Conservation (phyloP, 2,797 vertebrate species). For the Mormyrus proboscirostris region DNA sequence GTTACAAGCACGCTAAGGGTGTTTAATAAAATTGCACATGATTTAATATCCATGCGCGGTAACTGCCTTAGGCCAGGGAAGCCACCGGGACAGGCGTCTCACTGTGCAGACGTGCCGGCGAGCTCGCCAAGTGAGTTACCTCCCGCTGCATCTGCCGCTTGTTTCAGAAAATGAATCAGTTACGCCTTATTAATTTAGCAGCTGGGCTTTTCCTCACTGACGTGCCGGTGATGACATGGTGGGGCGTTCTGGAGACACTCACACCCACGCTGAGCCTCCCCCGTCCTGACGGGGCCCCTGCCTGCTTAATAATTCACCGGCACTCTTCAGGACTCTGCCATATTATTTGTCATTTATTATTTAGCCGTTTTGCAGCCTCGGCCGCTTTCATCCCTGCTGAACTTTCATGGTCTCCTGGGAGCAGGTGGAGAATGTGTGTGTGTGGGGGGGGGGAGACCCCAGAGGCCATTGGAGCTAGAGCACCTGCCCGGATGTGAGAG, state of each 20-base stretch:
- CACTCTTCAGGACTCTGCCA: background rate
- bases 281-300: background rate
- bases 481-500: background rate
- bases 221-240: background rate
- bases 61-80: background rate
- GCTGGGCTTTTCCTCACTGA: background rate
- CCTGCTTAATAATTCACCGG: background rate
- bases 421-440: background rate
- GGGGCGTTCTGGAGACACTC: background rate
- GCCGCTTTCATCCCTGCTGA: background rate
- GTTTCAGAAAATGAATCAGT: background rate
- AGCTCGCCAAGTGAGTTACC: background rate
- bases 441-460: background rate
- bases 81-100: background rate
- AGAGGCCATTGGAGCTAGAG: background rate
- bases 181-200: background rate
- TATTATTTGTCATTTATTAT: constrained; percentile 14
- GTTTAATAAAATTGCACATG: background rate
- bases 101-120: background rate
- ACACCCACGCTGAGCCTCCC: background rate
- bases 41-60: background rate
- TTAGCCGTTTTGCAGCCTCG: background rate
- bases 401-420: background rate
- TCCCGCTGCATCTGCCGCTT: background rate
- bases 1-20: background rate